Conservation (phyloP, 1,140 invertebrate species). For the Zeugodacus cucurbitae region DNA sequence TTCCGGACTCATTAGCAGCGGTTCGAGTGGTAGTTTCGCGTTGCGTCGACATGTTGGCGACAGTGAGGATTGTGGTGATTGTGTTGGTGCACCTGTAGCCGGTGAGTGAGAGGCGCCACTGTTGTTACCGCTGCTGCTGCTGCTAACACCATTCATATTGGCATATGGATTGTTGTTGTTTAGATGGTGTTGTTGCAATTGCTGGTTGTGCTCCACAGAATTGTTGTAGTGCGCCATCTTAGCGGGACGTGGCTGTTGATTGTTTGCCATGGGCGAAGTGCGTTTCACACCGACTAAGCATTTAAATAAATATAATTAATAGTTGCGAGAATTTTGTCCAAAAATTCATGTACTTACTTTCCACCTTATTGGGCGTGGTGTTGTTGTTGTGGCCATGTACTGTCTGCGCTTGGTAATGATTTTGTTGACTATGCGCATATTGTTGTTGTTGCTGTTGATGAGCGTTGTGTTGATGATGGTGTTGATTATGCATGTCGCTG, state of each 20-base stretch:
- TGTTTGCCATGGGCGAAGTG: slow-evolving; percentile 55
- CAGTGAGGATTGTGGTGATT: slow-evolving; percentile 51
- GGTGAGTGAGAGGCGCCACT: slow-evolving; percentile 42
- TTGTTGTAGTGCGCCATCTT: slow-evolving; percentile 58
- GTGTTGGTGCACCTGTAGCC: slow-evolving; percentile 36
- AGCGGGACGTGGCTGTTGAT: slow-evolving; percentile 59
- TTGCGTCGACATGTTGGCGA: slow-evolving; percentile 49
- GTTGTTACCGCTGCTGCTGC: slow-evolving; percentile 42
- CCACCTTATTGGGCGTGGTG: slow-evolving; percentile 59
- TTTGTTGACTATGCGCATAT: not conserved
- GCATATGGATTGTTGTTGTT: slow-evolving; percentile 38
- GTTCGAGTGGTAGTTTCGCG: slow-evolving; percentile 54
- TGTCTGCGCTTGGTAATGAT: slow-evolving; percentile 4
- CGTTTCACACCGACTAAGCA: slow-evolving; percentile 59
- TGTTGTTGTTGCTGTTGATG: slow-evolving; percentile 14
- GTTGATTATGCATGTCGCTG: slow-evolving; percentile 14
- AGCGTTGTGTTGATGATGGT: slow-evolving; percentile 40
- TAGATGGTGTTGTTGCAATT: slow-evolving; percentile 49
- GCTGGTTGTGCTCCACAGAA: slow-evolving; percentile 43
- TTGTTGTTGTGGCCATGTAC: slow-evolving; percentile 42
- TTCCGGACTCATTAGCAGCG: slow-evolving; percentile 64
- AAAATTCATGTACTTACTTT: slow-evolving; percentile 52
- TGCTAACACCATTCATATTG: slow-evolving; percentile 43
- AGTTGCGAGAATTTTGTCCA: not conserved
- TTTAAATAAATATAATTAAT: not conserved